Evolutionary conservation across 2,113 vertebrate species (phyloP), one percentile per base, ranked within the genome.

Genomic region (Misgurnus anguillicaudatus): DNA sequence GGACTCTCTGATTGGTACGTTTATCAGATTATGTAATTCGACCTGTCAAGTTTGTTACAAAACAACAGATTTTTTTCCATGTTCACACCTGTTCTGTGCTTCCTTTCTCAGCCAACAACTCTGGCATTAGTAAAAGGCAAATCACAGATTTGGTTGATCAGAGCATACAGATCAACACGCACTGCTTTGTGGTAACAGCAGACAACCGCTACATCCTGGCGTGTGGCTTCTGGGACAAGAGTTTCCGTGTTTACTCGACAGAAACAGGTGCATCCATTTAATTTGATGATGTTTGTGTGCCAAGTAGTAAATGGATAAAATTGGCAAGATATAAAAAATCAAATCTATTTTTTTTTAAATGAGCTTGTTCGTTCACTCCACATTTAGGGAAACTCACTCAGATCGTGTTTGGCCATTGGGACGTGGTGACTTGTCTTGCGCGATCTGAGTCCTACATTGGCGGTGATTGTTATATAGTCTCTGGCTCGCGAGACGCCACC

Each of bases 181-280:
- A 99, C 80, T 99, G 97, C 85, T 99, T 99, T 21, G 97, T 99
- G 91, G 97, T 99, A 84, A 99, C 97, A 4, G 97, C 97, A 31
- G 97, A 99, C 91, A 99, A 99, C 88, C 97, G 97, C 85, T 99
- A 99, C 87, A 97, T 99, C 82, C 95, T 99, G 71, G 97, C 96
- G 75, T 99, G 97, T 82, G 97, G 97, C 17, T 99, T 99, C 93
- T 99, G 97, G 97, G 97, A 99, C 92, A 99, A 99, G 90, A 99
- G 97, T 85, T 99, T 99, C 90, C 89, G 97, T 64, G 97, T 99
- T 78, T 99, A 99, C 89, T 99, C 97, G 9, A 98, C 97, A 21
- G 97, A 98, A 91, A 98, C 97, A 86, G 96, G 97, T 98, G 84
- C 89, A 78, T 64, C 21, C 53, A 3, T 53, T 3, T 4, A 24